Percentiles rank a stretch among this genome's conserved stretches.
These are phyloP conservation scores for Bombus superbus DNA, from an alignment of 1,140 invertebrate genomes.

Conservation along the genomic window DNA sequence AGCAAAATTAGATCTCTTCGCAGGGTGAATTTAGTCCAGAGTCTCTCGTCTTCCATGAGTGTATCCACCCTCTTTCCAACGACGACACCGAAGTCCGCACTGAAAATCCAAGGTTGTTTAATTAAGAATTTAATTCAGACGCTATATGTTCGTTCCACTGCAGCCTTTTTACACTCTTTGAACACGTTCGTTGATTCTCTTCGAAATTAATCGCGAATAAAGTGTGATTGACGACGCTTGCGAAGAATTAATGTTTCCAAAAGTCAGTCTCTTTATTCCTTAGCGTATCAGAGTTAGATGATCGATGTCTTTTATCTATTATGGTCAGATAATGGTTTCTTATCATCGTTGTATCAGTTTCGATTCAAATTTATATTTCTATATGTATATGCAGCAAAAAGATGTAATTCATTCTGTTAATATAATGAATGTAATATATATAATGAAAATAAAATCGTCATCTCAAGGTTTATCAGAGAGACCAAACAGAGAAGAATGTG, in stretches of 20 bases:
- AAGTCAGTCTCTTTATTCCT: not conserved
- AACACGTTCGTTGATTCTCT: not conserved
- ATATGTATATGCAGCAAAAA: not conserved
- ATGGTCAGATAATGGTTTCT: not conserved
- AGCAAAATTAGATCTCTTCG: slow-evolving; percentile 59
- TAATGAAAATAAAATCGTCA: no score
- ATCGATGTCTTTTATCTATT: not conserved
- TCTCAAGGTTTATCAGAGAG: not conserved
- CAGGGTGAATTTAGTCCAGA: slow-evolving; percentile 38
- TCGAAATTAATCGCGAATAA: not conserved
- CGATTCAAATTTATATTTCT: not conserved
- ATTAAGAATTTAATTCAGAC: slow-evolving; percentile 55
- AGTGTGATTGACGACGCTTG: not conserved
- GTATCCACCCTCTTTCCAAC: not conserved
- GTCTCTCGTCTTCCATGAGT: slow-evolving; percentile 11
- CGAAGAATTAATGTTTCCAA: not conserved
- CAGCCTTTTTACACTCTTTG: not conserved
- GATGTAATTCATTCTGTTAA: not conserved
- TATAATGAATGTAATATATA: not conserved
- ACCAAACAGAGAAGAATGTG: not conserved
- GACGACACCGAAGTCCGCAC: not conserved
- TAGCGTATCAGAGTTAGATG: not conserved
- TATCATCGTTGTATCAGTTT: not conserved
- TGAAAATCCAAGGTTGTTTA: slow-evolving; percentile 43
- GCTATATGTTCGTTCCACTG: not conserved